Conservation (phyloP, 1,140 invertebrate species). For the Drosophila repletoides region DNA sequence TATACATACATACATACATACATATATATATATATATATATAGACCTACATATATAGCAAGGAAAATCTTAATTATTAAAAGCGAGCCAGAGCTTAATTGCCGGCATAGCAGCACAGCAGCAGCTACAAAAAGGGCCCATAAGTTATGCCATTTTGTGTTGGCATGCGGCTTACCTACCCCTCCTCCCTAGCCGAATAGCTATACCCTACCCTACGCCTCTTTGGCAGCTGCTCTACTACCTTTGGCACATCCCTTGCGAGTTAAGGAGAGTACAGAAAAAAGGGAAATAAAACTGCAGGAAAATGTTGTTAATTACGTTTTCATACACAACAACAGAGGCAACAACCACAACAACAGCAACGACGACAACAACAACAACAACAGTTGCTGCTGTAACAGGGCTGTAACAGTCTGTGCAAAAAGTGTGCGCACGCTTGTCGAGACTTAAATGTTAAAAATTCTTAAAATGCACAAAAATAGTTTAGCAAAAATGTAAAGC, state of each 20-base stretch:
- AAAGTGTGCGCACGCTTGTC: constrained; percentile 50
- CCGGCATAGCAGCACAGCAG: constrained; percentile 25
- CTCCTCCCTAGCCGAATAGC: neutral
- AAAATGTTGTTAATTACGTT: constrained; percentile 79
- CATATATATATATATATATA: neutral
- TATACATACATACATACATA: neutral
- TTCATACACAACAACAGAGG: constrained; percentile 63
- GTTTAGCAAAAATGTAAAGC: constrained; percentile 49
- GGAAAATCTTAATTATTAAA: constrained; percentile 61
- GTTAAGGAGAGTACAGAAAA: constrained; percentile 34
- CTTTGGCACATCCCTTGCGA: constrained; percentile 8
- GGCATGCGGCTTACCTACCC: constrained; percentile 23
- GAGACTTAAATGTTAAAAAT: constrained; percentile 54
- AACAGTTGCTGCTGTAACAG: constrained; percentile 16
- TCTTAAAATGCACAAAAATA: constrained; percentile 58
- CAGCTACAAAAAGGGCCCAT: constrained; percentile 57
- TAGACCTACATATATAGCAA: constrained; percentile 2
- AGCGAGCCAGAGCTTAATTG: constrained; percentile 66
- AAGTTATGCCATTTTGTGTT: constrained; percentile 72
- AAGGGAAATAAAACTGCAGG: constrained; percentile 33
- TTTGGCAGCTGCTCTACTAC: neutral
- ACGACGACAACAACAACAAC: constrained; percentile 18
- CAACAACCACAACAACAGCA: constrained; percentile 8
- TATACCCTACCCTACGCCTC: neutral
- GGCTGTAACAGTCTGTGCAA: constrained; percentile 55